Base-by-base conservation (phyloP, 1,140 invertebrate species). In the Hypothenemus hampei region DNA sequence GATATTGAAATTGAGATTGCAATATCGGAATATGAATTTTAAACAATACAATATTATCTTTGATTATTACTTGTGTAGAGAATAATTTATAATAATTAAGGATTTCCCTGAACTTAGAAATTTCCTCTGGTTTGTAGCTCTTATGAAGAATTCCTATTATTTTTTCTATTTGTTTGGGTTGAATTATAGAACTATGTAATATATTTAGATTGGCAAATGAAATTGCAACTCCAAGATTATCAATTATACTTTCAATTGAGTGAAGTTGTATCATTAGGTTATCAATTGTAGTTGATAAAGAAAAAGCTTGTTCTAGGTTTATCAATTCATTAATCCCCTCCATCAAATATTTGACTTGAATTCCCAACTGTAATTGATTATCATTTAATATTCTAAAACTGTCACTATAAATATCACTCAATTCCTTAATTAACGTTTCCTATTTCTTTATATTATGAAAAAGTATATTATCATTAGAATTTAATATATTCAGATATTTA, bases 201-300 rank as follows among this genome's bases (percentile, higher is more conserved):
- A 43, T 15, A 24, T 15, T 43, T 43, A 21, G 19, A 7, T 24
- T 5, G 5, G 40, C 40, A 43, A 43, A 43, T 7, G 40, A 43
- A 15, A 43, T 43, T 43, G 40, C 40, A 22, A 19, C 20, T 43
- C 20, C 40, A 6, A 43, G 15, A 43, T 43, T 43, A 43, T 24
- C 20, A 4, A 43, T 6, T 43, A 22, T 43, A 19, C 15, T 7
- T 43, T 21, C 10, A 19, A 43, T 43, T 43, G 22, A 22, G 5
- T 43, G 19, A 43, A 19, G 19, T 43, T 43, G 40, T 19, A 43
- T 21, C 7, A 6, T 5, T 13, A 39, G 15, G 15, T 39, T 39
- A 19, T 39, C 36, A 7, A 39, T 6, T 5, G 15, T 39, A 7
- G n/a, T n/a, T n/a, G n/a, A n/a, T n/a, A n/a, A n/a, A n/a, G n/a